phyloP scores from a whole-genome alignment of 2,113 vertebrate genomes.

The Eurystomus gularis region DNA sequence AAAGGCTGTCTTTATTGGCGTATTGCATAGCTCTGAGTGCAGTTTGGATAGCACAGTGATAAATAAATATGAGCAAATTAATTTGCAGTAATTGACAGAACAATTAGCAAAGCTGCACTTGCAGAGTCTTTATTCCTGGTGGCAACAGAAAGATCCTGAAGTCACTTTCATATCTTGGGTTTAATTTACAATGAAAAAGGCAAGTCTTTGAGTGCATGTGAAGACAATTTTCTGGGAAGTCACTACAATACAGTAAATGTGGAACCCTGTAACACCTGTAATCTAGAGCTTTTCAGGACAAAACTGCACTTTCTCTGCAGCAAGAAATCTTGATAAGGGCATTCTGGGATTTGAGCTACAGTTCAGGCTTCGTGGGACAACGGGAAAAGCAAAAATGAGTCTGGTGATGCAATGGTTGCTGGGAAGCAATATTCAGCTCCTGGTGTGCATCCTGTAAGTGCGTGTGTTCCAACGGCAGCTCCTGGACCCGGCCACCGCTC shows the following conservation, averaged over 20 bases:
- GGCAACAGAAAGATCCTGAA: not conserved
- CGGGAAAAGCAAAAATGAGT: not conserved
- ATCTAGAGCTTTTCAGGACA: not conserved
- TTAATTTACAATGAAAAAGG: not conserved
- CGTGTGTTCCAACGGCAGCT: not conserved
- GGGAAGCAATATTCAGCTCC: not conserved
- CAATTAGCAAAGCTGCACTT: constrained; percentile 20
- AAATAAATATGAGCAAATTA: constrained; percentile 35
- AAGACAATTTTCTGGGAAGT: not conserved
- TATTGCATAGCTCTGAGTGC: not conserved
- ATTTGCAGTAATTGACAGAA: constrained; percentile 39
- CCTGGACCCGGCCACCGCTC: not conserved
- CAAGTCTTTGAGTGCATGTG: not conserved
- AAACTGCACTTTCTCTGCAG: not conserved
- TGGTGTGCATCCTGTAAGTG: not conserved
- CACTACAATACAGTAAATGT: not conserved
- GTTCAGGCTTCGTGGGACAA: not conserved
- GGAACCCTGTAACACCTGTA: not conserved
- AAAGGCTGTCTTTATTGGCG: not conserved
- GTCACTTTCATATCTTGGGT: not conserved
- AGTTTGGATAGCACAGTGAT: not conserved
- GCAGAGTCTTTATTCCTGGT: not conserved
- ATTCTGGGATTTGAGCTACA: not conserved
- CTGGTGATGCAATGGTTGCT: not conserved
- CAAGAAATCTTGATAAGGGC: not conserved